phyloP scores from a whole-genome alignment of 2,888 invertebrate species.

The Augochlorella aurata region DNA sequence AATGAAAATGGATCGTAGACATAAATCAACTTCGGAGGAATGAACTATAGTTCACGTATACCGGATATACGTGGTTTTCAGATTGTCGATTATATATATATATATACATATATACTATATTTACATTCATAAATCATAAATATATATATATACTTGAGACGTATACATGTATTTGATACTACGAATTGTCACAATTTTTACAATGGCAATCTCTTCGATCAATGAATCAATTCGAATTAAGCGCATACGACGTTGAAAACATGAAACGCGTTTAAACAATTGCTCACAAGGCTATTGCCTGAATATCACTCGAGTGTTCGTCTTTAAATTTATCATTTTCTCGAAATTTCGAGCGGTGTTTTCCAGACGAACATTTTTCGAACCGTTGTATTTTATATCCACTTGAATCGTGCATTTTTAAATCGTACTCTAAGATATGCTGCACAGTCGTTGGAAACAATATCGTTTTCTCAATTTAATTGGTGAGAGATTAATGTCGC shows the following conservation, averaged over 20 bases:
- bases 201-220: constrained; percentile 35
- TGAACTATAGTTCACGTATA: constrained; percentile 40
- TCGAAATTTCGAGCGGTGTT: neutral
- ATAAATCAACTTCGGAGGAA: neutral
- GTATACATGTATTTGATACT: constrained; percentile 57
- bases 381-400: constrained; percentile 2
- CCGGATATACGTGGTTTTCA: constrained; percentile 51
- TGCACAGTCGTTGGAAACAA: neutral
- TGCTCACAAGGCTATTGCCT: neutral
- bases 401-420: constrained; percentile 1
- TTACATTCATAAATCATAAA: constrained; percentile 25
- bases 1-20: neutral
- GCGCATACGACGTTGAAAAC: neutral
- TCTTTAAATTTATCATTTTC: neutral
- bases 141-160: constrained; percentile 42
- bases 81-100: constrained; percentile 44
- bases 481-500: neutral
- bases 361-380: neutral
- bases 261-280: neutral
- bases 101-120: constrained; percentile 33
- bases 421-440: neutral
- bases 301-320: neutral
- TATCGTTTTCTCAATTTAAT: neutral
- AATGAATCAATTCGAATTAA: constrained; percentile 16
- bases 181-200: constrained; percentile 45